Evolutionary conservation across 2,113 vertebrate genomes (phyloP).

Genomic region (Gulo gulo): DNA sequence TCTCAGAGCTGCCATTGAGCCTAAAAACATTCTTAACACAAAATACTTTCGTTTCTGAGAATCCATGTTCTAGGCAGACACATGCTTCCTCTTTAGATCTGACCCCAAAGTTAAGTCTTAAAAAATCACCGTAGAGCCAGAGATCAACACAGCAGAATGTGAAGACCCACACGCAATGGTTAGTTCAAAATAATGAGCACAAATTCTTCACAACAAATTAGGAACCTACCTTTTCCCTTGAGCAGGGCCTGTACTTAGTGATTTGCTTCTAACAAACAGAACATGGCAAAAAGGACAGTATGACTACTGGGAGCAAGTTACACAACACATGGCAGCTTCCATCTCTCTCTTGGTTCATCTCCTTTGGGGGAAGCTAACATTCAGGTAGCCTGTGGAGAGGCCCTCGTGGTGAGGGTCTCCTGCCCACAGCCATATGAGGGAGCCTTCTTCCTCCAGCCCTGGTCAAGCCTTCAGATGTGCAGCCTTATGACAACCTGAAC

Average conservation of each 20-base stretch:
- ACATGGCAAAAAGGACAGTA: too few species aligned
- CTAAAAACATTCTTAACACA: neutral
- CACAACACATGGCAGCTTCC: neutral
- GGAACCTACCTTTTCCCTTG: neutral
- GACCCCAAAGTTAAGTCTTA: neutral
- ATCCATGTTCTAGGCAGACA: neutral
- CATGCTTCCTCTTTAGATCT: neutral
- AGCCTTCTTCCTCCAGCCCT: neutral
- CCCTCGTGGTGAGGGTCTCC: neutral
- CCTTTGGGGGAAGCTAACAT: too few species aligned
- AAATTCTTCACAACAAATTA: neutral
- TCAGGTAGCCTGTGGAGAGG: neutral
- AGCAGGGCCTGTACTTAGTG: neutral
- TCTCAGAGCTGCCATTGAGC: neutral
- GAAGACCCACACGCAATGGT: neutral
- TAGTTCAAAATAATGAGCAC: neutral
- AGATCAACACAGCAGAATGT: neutral
- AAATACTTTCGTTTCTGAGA: neutral
- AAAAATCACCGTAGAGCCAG: accelerated
- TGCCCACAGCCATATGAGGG: accelerated
- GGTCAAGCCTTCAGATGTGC: neutral
- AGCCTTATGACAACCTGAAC: neutral
- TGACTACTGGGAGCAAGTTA: neutral
- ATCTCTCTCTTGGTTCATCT: neutral
- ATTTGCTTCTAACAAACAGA: neutral